Base-by-base conservation (phyloP, 64 coral and sea anemone genomes). In the Montipora efflorescens region DNA sequence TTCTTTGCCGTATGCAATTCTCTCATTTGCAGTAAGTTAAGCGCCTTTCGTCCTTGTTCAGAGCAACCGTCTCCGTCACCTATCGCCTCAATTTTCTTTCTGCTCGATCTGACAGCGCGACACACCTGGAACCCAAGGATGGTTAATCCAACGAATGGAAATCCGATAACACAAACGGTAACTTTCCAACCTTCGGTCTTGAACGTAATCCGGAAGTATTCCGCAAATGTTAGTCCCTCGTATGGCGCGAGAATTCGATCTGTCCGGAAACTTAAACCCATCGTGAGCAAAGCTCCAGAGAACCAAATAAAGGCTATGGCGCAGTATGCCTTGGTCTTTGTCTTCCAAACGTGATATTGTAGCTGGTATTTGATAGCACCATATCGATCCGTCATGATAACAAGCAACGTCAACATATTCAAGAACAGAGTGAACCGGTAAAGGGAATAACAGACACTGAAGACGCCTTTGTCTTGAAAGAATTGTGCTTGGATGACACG, bases 301-400 rank as follows among this genome's bases (percentile, higher is more conserved):
- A 90, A 10, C 59, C 61, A 82, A 57, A 57, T 9, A 43, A 45
- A 28, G 14, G 55, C 80, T 3, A 82, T 62, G 5, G 52, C 80
- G 12, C 2, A 25, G 16, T 48, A 79, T 8, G 50, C 74, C 64
- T 90, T 78, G 11, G 3, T 47, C 13, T 62, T 90, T 14, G 88
- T 52, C 74, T 79, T 90, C 88, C 88, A 90, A 7, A 45, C 14
- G 4, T 90, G 67, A 14, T 90, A 90, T 10, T 59, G 67, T 4
- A 79, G 25, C 74, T 79, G 50, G 36, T 61, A 79, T 20, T 28
- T 64, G 11, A 90, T 79, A 5, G 88, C 88, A 7, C 67, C 74
- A 15, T 78, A 90, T 8, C 88, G 74, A 67, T 90, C 88, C 18
- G 57, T 16, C 67, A 79, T 90, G 3, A 78, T 74, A 2, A 66